A percentile compares a stretch with the other conserved stretches of the same genome.
phyloP scores from a whole-genome alignment of 2,797 vertebrate genomes.

The Petrocephalus schoutedeni region DNA sequence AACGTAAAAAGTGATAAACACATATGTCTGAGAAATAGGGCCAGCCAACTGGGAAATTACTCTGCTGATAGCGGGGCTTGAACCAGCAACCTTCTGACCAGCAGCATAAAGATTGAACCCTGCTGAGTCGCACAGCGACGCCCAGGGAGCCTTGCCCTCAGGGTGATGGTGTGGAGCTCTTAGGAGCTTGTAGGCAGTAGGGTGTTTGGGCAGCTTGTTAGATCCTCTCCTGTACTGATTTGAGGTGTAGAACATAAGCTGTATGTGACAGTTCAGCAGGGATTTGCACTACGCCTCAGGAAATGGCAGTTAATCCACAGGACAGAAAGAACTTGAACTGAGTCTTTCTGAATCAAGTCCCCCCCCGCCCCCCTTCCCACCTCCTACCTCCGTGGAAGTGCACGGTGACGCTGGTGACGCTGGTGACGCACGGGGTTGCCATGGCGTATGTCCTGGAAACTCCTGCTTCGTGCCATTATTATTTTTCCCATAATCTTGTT shows the following conservation, averaged over 20 bases:
- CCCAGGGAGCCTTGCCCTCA: neutral
- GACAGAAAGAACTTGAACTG: neutral
- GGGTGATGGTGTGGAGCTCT: neutral
- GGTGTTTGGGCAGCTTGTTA: neutral
- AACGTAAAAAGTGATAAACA: neutral
- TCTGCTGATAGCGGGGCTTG: neutral
- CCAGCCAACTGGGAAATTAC: neutral
- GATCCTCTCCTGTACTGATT: neutral
- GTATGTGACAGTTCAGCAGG: neutral
- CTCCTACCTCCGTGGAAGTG: neutral
- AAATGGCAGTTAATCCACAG: neutral
- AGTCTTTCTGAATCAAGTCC: neutral
- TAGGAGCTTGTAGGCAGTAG: neutral
- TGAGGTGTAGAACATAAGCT: neutral
- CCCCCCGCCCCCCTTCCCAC: neutral
- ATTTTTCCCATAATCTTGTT: neutral
- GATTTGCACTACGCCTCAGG: neutral
- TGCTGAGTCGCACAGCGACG: neutral
- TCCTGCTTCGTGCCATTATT: constrained; percentile 1
- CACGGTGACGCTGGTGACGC: constrained; percentile 7
- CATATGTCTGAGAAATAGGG: neutral
- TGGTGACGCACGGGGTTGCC: neutral
- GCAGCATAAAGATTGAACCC: neutral
- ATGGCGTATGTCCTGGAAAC: constrained; percentile 8
- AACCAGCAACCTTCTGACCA: neutral